These are phyloP conservation scores for Bombus breviceps DNA, from an alignment of 1,140 invertebrate genomes.

Conservation along the genomic window DNA sequence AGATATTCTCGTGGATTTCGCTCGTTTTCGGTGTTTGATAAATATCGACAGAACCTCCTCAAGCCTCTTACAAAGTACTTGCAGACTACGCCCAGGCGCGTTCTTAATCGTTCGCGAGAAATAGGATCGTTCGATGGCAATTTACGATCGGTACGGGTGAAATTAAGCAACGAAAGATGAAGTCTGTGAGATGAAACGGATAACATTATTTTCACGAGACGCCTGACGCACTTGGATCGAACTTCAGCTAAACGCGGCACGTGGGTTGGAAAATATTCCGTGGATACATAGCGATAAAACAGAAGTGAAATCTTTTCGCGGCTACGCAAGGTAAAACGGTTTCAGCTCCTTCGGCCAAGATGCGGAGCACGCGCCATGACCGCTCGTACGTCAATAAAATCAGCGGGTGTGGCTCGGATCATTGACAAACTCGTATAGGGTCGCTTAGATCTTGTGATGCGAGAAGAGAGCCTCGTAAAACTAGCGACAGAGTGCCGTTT, in stretches of 20 bases:
- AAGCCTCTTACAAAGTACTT: not conserved
- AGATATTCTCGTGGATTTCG: not conserved
- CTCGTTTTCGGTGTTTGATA: not conserved
- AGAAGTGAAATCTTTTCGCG: conserved; percentile 52
- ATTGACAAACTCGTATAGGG: conserved; percentile 56
- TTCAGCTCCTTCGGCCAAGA: conserved; percentile 56
- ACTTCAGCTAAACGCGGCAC: conserved; percentile 5
- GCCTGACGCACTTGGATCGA: not conserved
- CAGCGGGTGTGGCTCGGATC: conserved; percentile 62
- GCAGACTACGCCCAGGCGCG: not conserved
- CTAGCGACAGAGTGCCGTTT: not conserved
- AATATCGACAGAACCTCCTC: not conserved
- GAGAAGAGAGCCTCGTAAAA: conserved; percentile 59
- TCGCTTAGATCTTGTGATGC: conserved; percentile 45
- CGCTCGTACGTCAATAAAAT: conserved; percentile 68
- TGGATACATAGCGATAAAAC: conserved; percentile 44
- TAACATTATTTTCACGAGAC: conserved; percentile 4
- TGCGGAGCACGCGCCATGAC: conserved; percentile 54
- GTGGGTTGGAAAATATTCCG: conserved; percentile 11
- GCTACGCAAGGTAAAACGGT: conserved; percentile 50
- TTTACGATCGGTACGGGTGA: not conserved
- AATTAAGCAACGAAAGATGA: not conserved
- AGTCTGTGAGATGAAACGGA: not conserved
- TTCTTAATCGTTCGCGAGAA: not conserved
- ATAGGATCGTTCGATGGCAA: not conserved